Conservation (phyloP, 2,888 invertebrate genomes). For the Sphaerophoria rueppellii region DNA sequence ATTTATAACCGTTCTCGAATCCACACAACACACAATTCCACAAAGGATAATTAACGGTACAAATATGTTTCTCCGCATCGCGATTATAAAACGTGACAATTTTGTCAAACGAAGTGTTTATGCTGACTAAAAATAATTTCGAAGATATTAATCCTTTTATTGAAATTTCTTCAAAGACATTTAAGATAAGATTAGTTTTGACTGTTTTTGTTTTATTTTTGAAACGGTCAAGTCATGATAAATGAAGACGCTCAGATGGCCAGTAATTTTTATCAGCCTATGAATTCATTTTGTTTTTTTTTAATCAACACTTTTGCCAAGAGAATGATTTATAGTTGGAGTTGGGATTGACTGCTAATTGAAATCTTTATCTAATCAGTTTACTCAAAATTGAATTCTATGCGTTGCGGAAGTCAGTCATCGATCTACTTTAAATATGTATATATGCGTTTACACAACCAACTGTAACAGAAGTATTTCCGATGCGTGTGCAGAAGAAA, state of each 20-base stretch:
- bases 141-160: slow-evolving; percentile 33
- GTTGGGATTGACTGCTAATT: too few species aligned
- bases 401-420: too few species aligned
- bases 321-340: too few species aligned
- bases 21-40: not conserved
- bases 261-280: not conserved
- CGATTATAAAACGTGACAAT: not conserved
- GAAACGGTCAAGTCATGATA: not conserved
- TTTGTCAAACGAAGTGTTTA: not conserved
- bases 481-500: too few species aligned
- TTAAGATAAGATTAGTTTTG: slow-evolving; percentile 15
- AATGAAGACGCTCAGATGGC: slow-evolving; percentile 4
- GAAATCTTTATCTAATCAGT: too few species aligned
- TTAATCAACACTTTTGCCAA: not conserved
- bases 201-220: not conserved
- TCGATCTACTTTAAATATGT: too few species aligned
- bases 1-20: slow-evolving; percentile 37
- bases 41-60: not conserved
- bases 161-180: not conserved
- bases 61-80: not conserved
- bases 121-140: slow-evolving; percentile 8
- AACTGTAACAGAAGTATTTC: too few species aligned
- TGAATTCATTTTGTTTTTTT: too few species aligned
- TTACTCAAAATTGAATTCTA: too few species aligned
- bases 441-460: too few species aligned